Percentiles rank a stretch among this genome's conserved stretches.
phyloP scores from a whole-genome alignment of 2,113 vertebrate genomes.

The Grallaria varia region DNA sequence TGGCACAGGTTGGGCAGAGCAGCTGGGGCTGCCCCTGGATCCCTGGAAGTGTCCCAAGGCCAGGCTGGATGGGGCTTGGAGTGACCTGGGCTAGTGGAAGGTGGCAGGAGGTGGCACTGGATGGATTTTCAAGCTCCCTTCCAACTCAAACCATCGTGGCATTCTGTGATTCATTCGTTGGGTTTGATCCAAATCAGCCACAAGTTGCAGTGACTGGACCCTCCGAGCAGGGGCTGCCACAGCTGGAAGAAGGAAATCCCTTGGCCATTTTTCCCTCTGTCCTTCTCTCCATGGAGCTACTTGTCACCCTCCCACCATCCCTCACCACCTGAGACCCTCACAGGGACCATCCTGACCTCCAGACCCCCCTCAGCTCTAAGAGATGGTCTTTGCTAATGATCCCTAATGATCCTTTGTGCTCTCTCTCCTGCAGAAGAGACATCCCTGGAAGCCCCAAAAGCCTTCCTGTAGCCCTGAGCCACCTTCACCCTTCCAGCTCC shows the following conservation, averaged over 20 bases:
- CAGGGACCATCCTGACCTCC: background rate
- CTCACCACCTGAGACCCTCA: background rate
- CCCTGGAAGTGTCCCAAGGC: background rate
- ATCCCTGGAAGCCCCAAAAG: background rate
- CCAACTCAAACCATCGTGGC: background rate
- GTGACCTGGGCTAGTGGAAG: background rate
- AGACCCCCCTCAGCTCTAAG: background rate
- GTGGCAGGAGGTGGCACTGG: accelerated
- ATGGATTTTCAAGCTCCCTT: accelerated
- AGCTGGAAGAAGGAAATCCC: background rate
- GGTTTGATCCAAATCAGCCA: background rate
- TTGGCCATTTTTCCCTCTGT: background rate
- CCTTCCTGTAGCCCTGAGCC: background rate
- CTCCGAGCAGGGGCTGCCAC: background rate
- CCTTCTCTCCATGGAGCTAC: background rate
- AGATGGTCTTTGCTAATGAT: background rate
- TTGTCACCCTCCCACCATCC: background rate
- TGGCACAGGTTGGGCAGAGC: background rate
- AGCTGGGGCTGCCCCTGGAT: background rate
- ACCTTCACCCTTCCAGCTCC: background rate
- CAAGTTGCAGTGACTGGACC: background rate
- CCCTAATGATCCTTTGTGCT: accelerated
- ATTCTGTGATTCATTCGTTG: background rate
- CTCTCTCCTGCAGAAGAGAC: background rate
- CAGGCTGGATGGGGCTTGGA: background rate